Conservation (phyloP, 64 coral and sea anemone species). For the Pocillopora damicornis region DNA sequence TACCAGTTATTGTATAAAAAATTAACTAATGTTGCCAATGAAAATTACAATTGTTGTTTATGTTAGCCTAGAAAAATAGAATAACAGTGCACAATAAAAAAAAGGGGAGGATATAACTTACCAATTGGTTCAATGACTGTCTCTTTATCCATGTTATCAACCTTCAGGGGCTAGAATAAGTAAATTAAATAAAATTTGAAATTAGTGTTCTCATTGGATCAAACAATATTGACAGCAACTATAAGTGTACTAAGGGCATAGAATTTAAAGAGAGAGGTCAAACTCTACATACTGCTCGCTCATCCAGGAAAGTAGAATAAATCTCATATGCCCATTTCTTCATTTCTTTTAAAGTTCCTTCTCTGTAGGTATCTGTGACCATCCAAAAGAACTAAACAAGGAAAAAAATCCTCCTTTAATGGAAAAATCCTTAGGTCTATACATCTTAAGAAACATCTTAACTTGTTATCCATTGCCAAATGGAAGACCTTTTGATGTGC, state of each 20-base stretch:
- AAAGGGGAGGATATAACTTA: constrained; percentile 2
- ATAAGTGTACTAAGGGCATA: too few species aligned
- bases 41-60: too few species aligned
- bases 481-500: too few species aligned
- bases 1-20: background rate
- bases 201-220: background rate
- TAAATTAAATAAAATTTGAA: background rate
- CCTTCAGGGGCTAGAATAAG: constrained; percentile 59
- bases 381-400: constrained; percentile 94
- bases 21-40: background rate
- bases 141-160: constrained; percentile 51
- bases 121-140: constrained; percentile 65
- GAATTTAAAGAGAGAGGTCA: background rate
- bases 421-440: background rate
- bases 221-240: too few species aligned
- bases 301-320: constrained; percentile 96
- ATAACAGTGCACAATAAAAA: too few species aligned
- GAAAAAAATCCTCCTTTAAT: background rate
- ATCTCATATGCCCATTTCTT: constrained; percentile 99
- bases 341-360: constrained; percentile 95
- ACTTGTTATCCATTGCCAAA: too few species aligned
- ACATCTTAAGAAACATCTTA: background rate
- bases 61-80: too few species aligned
- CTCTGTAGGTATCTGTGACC: constrained; percentile 93
- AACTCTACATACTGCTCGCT: constrained; percentile 81